These are phyloP conservation scores for Opisthograptis luteolata DNA, from an alignment of 2,888 invertebrate genomes.

Conservation along the genomic window DNA sequence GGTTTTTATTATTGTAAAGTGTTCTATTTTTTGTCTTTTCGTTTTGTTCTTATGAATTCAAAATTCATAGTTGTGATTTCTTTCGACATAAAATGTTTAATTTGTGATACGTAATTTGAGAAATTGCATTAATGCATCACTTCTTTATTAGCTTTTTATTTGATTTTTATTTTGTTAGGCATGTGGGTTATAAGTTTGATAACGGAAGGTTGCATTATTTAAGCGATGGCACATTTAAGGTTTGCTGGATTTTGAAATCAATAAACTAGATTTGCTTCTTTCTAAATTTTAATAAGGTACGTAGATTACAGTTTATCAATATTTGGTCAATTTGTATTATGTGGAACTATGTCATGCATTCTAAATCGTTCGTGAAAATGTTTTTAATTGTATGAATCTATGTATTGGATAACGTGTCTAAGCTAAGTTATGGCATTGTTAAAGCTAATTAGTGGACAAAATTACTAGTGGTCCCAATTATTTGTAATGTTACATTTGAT, in stretches of 20 bases:
- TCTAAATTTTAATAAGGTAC: constrained; percentile 69
- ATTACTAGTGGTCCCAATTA: constrained; percentile 68
- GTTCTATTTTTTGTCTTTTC: constrained; percentile 75
- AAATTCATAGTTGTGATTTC: constrained; percentile 85
- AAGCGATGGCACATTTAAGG: constrained; percentile 49
- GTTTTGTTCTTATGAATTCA: constrained; percentile 78
- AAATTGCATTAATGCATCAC: constrained; percentile 81
- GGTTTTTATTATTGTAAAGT: constrained; percentile 60
- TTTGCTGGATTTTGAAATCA: constrained; percentile 56
- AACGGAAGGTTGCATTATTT: constrained; percentile 49
- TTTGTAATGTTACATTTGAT: constrained; percentile 76
- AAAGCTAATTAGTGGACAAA: constrained; percentile 68
- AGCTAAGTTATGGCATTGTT: constrained; percentile 75
- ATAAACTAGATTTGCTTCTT: constrained; percentile 61
- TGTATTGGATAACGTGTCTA: constrained; percentile 63
- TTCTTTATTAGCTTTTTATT: constrained; percentile 69
- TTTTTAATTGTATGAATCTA: constrained; percentile 54
- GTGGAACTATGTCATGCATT: constrained; percentile 33
- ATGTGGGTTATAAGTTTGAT: constrained; percentile 56
- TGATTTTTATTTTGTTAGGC: constrained; percentile 60
- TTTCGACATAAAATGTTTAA: constrained; percentile 83
- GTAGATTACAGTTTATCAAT: constrained; percentile 65
- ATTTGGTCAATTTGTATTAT: constrained; percentile 54
- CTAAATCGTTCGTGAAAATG: constrained; percentile 42
- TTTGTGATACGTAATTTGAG: constrained; percentile 81